Base-by-base conservation (phyloP, 2,888 invertebrate genomes). In the Aphodius granarius region DNA sequence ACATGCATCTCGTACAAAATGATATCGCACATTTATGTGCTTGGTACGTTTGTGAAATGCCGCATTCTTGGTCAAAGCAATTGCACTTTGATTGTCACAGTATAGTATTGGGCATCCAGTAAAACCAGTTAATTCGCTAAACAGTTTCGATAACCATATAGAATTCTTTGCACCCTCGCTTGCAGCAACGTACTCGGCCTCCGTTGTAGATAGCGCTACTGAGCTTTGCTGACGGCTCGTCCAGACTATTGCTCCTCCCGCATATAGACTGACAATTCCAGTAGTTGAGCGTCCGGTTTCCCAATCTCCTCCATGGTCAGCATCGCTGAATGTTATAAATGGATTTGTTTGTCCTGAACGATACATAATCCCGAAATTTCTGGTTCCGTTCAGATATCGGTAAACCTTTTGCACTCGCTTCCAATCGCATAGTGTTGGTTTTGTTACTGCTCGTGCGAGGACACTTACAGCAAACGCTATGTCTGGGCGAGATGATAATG, bases 181-280 rank as follows among this genome's bases (percentile, higher is more conserved):
- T 18, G 71, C 71, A 5, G 70, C 70, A 4, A 64, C 15, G 15
- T n/a, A n/a, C n/a, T n/a, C n/a, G n/a, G n/a, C n/a, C n/a, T n/a
- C n/a, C n/a, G n/a, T n/a, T n/a, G n/a, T 68, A 9, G 70, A 68
- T 68, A 21, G n/a, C 5, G 70, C 70, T n/a, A 68, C 70, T n/a
- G 20, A 19, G 9, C n/a, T 21, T 16, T 68, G 70, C 15, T 21
- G 17, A 15, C 62, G 9, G 17, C 71, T 71, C 5, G 17, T 3
- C 71, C 71, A 71, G 6, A 22, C 13, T 21, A 71, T 43, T 13
- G 62, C 71, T 71, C 71, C 71, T 21, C 21, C 71, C 21, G 71
- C 22, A 71, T 71, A 71, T 19, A 43, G 19, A 16, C 22, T 43
- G 13, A 71, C 23, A 13, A 21, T 9, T 19, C 71, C 71, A 71